Evolutionary conservation across 2,888 invertebrate species (phyloP).

Genomic region (Drosophila mettleri): DNA sequence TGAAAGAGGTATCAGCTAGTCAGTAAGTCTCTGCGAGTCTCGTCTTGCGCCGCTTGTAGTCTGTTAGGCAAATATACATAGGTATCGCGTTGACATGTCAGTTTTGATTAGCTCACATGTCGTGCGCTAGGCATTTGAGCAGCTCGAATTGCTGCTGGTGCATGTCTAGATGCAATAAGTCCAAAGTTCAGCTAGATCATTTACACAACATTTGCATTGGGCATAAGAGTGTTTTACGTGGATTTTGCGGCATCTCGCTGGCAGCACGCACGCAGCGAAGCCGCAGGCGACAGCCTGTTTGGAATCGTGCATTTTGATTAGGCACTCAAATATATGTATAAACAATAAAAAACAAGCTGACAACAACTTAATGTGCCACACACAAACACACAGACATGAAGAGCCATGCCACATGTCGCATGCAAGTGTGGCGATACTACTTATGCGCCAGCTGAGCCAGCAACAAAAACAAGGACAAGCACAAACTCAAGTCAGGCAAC

Average conservation of each 20-base stretch:
- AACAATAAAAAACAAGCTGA: slow-evolving; percentile 54
- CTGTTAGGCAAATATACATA: slow-evolving; percentile 3
- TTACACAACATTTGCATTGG: slow-evolving; percentile 76
- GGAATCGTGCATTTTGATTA: slow-evolving; percentile 57
- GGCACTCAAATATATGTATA: slow-evolving; percentile 61
- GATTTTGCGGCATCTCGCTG: slow-evolving; percentile 22
- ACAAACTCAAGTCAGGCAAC: slow-evolving; percentile 23
- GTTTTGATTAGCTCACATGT: slow-evolving; percentile 40
- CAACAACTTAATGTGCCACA: slow-evolving; percentile 73
- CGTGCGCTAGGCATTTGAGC: slow-evolving; percentile 9
- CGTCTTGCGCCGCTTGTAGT: neutral
- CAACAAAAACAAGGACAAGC: slow-evolving; percentile 25
- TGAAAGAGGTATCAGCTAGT: neutral
- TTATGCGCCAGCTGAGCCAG: neutral
- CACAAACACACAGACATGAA: neutral
- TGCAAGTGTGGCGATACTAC: slow-evolving; percentile 25
- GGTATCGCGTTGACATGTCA: slow-evolving; percentile 37
- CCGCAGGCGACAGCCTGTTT: slow-evolving; percentile 17
- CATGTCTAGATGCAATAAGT: slow-evolving; percentile 70
- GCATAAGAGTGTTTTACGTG: slow-evolving; percentile 18
- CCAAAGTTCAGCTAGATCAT: slow-evolving; percentile 43
- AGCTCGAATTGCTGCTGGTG: slow-evolving; percentile 24
- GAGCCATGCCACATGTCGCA: slow-evolving; percentile 11
- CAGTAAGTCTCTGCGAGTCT: neutral
- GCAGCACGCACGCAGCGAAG: slow-evolving; percentile 26